These are phyloP conservation scores for Psittacula echo DNA, from an alignment of 2,797 vertebrate genomes.

Conservation along the genomic window DNA sequence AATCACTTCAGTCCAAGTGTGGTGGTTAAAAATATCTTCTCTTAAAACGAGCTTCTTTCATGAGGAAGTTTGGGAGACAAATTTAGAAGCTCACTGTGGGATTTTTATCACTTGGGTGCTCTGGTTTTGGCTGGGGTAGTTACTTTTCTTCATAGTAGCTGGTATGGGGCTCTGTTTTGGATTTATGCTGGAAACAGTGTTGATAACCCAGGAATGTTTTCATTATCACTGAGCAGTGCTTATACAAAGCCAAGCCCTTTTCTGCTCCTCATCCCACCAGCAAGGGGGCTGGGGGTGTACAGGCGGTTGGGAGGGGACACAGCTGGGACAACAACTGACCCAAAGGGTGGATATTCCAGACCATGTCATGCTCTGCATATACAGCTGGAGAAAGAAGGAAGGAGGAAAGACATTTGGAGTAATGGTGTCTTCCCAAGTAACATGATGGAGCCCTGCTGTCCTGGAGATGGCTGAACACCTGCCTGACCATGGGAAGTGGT, in stretches of 20 bases:
- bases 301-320: background rate
- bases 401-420: background rate
- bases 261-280: background rate
- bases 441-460: background rate
- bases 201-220: background rate
- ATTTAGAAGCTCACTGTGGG: background rate
- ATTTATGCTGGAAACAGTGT: background rate
- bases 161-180: background rate
- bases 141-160: background rate
- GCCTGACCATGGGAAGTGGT: background rate
- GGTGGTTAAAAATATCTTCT: background rate
- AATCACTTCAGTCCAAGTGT: background rate
- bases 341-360: background rate
- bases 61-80: background rate
- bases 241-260: background rate
- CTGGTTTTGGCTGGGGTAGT: background rate
- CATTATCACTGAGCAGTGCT: background rate
- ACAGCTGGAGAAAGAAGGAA: background rate
- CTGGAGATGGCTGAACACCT: background rate
- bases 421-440: background rate
- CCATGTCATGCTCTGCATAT: background rate
- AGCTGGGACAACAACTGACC: background rate
- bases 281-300: background rate
- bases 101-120: background rate
- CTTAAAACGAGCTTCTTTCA: background rate